These are phyloP conservation scores for Lacerta viridis DNA, from an alignment of 2,797 vertebrate genomes.

Conservation along the genomic window DNA sequence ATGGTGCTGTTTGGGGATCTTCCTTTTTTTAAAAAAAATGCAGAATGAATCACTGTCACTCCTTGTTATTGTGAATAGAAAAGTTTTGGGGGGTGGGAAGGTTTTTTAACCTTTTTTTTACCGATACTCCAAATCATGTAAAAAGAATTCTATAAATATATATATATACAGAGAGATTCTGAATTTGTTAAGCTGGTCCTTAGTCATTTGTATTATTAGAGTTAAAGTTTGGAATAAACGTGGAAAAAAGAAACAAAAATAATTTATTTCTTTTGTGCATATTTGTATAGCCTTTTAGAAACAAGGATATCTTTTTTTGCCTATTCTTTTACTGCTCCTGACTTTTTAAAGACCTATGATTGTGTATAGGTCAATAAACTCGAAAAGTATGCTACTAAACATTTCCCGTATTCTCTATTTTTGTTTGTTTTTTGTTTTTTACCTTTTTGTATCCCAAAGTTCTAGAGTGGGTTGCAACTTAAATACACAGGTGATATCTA, in stretches of 20 bases:
- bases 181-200: conserved; percentile 96
- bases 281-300: conserved; percentile 84
- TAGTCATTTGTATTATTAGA: conserved; percentile 93
- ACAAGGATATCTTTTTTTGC: conserved; percentile 77
- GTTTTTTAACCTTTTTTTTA: conserved; percentile 84
- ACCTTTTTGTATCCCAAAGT: too few species aligned
- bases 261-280: conserved; percentile 83
- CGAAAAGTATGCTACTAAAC: conserved; percentile 77
- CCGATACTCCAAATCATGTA: conserved; percentile 90
- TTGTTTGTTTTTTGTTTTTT: neutral
- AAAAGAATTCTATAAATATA: conserved; percentile 41
- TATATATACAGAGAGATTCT: conserved; percentile 85
- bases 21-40: conserved; percentile 69
- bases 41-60: conserved; percentile 68
- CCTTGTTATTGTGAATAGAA: conserved; percentile 92
- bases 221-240: conserved; percentile 73
- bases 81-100: conserved; percentile 79
- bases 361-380: conserved; percentile 86
- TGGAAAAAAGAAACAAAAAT: conserved; percentile 70
- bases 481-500: neutral
- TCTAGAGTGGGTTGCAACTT: neutral
- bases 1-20: conserved; percentile 82
- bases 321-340: conserved; percentile 84
- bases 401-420: conserved; percentile 60
- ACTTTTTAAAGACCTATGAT: conserved; percentile 82